Percentiles rank a stretch among this genome's conserved stretches.
Evolutionary conservation across 2,113 vertebrate species (phyloP).

Genomic region (Pholis gunnellus): DNA sequence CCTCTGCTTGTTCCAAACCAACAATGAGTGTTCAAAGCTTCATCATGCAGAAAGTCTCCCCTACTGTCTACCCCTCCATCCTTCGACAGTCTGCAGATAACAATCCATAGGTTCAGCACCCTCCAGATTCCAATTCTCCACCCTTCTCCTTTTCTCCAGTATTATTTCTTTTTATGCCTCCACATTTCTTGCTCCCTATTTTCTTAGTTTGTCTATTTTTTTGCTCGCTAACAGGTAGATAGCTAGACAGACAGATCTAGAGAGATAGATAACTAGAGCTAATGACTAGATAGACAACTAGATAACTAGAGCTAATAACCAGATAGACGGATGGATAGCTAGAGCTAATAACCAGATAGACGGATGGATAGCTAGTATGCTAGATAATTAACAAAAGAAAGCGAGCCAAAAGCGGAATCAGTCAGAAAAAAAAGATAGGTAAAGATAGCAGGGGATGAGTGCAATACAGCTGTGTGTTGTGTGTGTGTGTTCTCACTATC

Average conservation of each 20-base stretch:
- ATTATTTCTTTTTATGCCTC: neutral
- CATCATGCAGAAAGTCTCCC: slow-evolving; percentile 45
- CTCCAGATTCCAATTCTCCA: slow-evolving; percentile 14
- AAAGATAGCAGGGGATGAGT: slow-evolving; percentile 23
- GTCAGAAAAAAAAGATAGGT: neutral
- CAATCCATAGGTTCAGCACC: slow-evolving; percentile 33
- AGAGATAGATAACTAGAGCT: neutral
- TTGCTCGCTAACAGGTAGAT: neutral
- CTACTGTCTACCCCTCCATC: slow-evolving; percentile 27
- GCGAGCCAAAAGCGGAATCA: neutral
- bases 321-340: neutral
- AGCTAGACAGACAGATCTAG: neutral
- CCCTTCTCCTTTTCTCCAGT: neutral
- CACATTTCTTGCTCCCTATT: neutral
- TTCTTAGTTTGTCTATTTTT: neutral
- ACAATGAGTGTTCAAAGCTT: slow-evolving; percentile 51
- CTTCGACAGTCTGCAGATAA: slow-evolving; percentile 43
- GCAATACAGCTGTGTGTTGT: slow-evolving; percentile 40
- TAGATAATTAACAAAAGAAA: slow-evolving; percentile 1
- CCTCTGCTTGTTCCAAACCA: slow-evolving; percentile 37
- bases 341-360: neutral
- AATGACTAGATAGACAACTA: neutral
- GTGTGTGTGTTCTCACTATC: slow-evolving; percentile 59
- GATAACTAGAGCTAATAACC: neutral
- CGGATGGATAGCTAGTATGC: neutral